Base-by-base conservation (phyloP, 2,113 vertebrate species). In the Dryoscopus gambensis region DNA sequence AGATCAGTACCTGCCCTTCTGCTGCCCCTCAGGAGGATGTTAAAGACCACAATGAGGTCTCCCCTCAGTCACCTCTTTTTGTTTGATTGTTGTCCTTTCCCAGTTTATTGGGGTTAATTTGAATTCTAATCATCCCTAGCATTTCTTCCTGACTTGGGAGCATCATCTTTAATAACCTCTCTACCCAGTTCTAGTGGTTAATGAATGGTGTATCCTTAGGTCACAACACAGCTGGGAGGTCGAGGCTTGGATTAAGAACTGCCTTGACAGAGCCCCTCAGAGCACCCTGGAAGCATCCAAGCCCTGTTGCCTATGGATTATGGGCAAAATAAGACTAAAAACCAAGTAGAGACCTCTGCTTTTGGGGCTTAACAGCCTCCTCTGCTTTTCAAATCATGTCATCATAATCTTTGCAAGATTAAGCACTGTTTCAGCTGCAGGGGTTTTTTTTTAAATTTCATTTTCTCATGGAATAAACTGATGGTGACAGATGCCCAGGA, bases 331-430 rank as follows among this genome's bases (percentile, higher is more conserved):
- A 70, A 74, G 27, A 59, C 25, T 63, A 2, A 33, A 90, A 89
- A 75, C 14, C 47, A 92, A 84, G 55, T 10, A 39, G 46, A 83
- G 21, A 53, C 33, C 9, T 70, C 28, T 90, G 85, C 83, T 77
- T 20, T 59, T 42, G 50, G 63, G 42, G 21, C 27, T 96, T 87
- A 78, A 50, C 65, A 82, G 8, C 77, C 52, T 81, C 60, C 35
- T 65, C 42, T 74, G 75, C 67, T 90, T 77, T 92, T 80, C 75
- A 88, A 85, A 74, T 84, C 63, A 23, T 69, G 49, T 65, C 68
- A 73, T 53, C n/a, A n/a, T 95, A 90, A 92, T 92, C 59, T 92
- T 73, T 81, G 71, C 35, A 84, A 90, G 93, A 92, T 93, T 90
- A 92, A 47, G 22, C 27, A 4, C 20, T 17, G 15, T 62, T 93